Evolutionary conservation across 2,113 vertebrate species (phyloP), one percentile per base, ranked within the genome.

Genomic region (Grammomys surdaster): DNA sequence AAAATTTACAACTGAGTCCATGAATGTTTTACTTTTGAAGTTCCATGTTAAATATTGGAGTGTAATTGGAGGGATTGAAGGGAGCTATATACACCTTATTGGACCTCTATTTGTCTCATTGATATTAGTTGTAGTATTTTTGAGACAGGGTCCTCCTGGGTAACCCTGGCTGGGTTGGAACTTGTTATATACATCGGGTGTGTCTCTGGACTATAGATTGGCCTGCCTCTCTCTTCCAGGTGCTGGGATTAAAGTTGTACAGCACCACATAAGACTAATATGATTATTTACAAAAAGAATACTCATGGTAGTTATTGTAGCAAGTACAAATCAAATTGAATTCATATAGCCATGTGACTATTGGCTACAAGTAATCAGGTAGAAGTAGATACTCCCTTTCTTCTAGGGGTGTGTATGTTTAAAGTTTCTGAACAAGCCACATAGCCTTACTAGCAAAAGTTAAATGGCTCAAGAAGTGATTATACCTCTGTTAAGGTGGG

Each of bases 401-500:
- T 92, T 93, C 58, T 36, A 82, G 63, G 8, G 54, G 3, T 85
- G 28, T 43, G 22, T 60, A 40, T 51, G 8, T 13, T 97, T 54
- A 70, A 0, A 60, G 54, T 93, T 89, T 91, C 58, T 92, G 88
- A 92, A 89, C 54, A 89, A 6, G 87, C 97, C 87, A 95, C 73
- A 48, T 88, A 97, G 95, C 93, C 93, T 97, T 93, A 96, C 87
- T 78, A 89, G 85, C 56, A 93, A 43, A 95, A 96, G 46, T 85
- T 89, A 93, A 90, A 63, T 77, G 87, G 65, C 94, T 95, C 70
- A 43, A 85, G 51, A 96, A 93, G 65, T 31, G 60, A 95, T 89
- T 96, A 88, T 76, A 95, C 76, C 94, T 98, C 98, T 97, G 72
- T 96, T 97, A 76, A 93, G 58, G 63, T 91, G 80, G 60, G 76